phyloP scores from a whole-genome alignment of 2,888 invertebrate genomes.

The Xestobium rufovillosum region DNA sequence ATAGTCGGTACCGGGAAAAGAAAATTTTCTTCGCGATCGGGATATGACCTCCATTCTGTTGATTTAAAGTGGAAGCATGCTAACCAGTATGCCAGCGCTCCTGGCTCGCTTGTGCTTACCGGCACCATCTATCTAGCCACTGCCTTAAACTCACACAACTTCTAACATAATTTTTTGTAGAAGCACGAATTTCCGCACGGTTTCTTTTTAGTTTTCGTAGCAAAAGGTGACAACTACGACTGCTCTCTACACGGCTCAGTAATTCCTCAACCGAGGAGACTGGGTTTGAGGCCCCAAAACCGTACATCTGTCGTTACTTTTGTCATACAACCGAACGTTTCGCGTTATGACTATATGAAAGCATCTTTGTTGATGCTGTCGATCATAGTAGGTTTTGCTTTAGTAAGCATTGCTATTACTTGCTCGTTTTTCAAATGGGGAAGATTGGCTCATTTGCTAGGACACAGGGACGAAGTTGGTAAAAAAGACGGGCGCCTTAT shows the following conservation, averaged over 20 bases:
- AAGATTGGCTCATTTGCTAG: slow-evolving; percentile 24
- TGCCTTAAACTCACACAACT: too few species aligned
- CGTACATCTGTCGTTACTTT: slow-evolving; percentile 43
- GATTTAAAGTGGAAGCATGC: too few species aligned
- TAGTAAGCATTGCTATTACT: slow-evolving; percentile 40
- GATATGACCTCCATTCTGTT: too few species aligned
- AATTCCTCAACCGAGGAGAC: slow-evolving; percentile 31
- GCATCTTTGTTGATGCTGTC: slow-evolving; percentile 50
- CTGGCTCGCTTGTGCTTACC: too few species aligned
- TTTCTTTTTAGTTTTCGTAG: slow-evolving; percentile 73
- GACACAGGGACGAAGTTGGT: slow-evolving; percentile 18
- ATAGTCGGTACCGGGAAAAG: too few species aligned
- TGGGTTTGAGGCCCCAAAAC: slow-evolving; percentile 14
- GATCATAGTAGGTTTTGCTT: slow-evolving; percentile 49
- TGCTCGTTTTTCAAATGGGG: slow-evolving; percentile 30
- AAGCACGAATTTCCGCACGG: slow-evolving; percentile 57
- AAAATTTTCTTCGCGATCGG: too few species aligned
- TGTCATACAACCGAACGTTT: slow-evolving; percentile 49
- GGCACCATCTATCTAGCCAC: too few species aligned
- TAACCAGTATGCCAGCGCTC: too few species aligned
- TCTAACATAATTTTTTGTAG: slow-evolving; percentile 45
- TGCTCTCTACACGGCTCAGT: slow-evolving; percentile 40
- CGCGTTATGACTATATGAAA: slow-evolving; percentile 53
- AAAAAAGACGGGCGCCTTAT: slow-evolving; percentile 1
- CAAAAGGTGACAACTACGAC: slow-evolving; percentile 59